phyloP scores from a whole-genome alignment of 2,113 vertebrate genomes.

The Ia io region DNA sequence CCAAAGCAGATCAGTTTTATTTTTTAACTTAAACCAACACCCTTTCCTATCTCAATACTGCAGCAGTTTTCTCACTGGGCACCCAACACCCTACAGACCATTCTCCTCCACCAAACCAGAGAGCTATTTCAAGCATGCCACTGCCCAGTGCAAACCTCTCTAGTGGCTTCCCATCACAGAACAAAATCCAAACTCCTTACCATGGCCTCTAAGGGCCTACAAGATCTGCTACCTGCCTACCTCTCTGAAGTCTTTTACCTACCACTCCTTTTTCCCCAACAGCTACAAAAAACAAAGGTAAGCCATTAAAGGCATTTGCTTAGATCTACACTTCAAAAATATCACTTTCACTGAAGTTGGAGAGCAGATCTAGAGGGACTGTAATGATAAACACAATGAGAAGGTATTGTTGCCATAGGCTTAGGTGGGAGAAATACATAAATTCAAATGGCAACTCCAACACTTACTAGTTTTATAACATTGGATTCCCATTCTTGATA shows the following conservation, averaged over 20 bases:
- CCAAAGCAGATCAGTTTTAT: neutral
- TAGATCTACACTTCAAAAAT: neutral
- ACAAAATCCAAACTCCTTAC: neutral
- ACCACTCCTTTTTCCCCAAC: neutral
- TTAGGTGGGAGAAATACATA: neutral
- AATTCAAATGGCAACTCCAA: slow-evolving; percentile 1
- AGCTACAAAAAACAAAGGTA: neutral
- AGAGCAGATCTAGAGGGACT: neutral
- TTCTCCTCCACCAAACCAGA: neutral
- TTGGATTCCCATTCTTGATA: neutral
- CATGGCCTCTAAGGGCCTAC: neutral
- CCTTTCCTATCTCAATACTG: neutral
- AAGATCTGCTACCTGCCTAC: neutral
- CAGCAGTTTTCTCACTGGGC: neutral
- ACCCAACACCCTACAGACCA: neutral
- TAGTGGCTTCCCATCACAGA: neutral
- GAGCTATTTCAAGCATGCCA: neutral
- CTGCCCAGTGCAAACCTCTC: neutral
- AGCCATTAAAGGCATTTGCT: neutral
- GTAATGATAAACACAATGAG: neutral
- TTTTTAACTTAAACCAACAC: neutral
- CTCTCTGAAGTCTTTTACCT: neutral
- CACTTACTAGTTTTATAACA: neutral
- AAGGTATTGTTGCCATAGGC: neutral
- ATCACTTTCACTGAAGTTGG: neutral